phyloP scores from a whole-genome alignment of 2,888 invertebrate species.

The Monochamus alternatus region DNA sequence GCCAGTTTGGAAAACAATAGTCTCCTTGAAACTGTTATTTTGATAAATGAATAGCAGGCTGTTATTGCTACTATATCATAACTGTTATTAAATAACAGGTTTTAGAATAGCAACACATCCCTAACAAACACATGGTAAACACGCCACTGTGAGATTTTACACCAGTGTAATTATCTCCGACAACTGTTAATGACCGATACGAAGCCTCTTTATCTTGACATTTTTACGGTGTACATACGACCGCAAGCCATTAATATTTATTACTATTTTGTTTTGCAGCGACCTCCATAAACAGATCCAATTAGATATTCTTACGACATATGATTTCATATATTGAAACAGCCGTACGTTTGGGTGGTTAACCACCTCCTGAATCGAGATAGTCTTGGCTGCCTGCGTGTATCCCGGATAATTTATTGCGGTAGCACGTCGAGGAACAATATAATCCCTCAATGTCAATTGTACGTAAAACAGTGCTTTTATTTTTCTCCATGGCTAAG shows the following conservation, averaged over 20 bases:
- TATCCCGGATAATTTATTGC: conserved; percentile 5
- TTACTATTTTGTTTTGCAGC: conserved; percentile 36
- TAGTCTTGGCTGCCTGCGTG: conserved; percentile 31
- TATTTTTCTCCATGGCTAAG: no score
- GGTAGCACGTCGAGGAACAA: conserved; percentile 29
- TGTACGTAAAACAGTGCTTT: not conserved
- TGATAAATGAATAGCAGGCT: no score
- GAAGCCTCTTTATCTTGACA: conserved; percentile 32
- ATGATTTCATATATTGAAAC: conserved; percentile 36
- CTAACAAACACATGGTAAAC: no score
- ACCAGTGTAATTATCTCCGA: no score
- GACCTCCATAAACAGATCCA: conserved; percentile 33
- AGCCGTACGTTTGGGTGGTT: conserved; percentile 34
- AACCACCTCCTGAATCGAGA: conserved; percentile 29
- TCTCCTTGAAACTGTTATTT: no score
- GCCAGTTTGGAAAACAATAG: no score
- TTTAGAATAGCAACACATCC: no score
- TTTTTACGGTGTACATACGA: not conserved
- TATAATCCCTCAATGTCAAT: conserved; percentile 28
- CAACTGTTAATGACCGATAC: conserved; percentile 21
- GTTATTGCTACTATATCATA: no score
- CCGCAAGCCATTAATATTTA: conserved; percentile 26
- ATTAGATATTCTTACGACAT: conserved; percentile 40
- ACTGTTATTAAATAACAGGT: no score
- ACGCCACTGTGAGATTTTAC: no score